Base-by-base conservation (phyloP, 2,113 vertebrate genomes). In the Ictidomys tridecemlineatus region DNA sequence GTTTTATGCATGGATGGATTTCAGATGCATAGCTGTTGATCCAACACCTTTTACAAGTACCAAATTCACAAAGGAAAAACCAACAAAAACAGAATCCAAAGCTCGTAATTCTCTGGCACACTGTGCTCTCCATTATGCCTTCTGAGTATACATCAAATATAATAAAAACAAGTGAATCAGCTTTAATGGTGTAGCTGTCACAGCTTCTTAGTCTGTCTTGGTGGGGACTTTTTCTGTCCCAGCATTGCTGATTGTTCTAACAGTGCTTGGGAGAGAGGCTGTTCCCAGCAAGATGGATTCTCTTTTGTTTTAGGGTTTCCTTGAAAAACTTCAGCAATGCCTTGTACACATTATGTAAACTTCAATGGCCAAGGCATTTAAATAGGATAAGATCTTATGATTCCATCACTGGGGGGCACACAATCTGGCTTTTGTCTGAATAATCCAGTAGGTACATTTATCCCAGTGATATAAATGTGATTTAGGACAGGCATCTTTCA, bases 11-110 rank as follows among this genome's bases (percentile, higher is more conserved):
- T 51, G 76, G 79, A 32, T 53, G 18, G 58, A 94, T 92, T 97
- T 97, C 89, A 97, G 83, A 86, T 42, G 30, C 51, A 96, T 26
- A 70, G 37, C 56, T 85, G 61, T 95, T 80, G 94, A 92, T 79
- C n/a, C 28, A 92, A 70, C 45, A 67, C 85, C 67, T 91, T 94
- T 88, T 78, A 80, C 24, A 97, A 93, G 58, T 45, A 48, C 30
- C 37, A 87, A 61, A 96, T 89, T 97, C 53, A 91, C n/a, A 93
- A 53, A 97, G 26, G 67, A 92, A 77, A 39, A 53, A 89, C 20
- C 22, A 85, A 96, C n/a, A 14, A 22, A 72, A n/a, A 88, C 45
- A 42, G 82, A 85, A 30, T 34, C 5, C 67, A 77, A 94, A 89
- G 83, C n/a, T 51, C 70, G 6, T n/a, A 69, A 80, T 95, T 93